Conservation (phyloP, 2,797 vertebrate species). For the Sebastes nivosus region DNA sequence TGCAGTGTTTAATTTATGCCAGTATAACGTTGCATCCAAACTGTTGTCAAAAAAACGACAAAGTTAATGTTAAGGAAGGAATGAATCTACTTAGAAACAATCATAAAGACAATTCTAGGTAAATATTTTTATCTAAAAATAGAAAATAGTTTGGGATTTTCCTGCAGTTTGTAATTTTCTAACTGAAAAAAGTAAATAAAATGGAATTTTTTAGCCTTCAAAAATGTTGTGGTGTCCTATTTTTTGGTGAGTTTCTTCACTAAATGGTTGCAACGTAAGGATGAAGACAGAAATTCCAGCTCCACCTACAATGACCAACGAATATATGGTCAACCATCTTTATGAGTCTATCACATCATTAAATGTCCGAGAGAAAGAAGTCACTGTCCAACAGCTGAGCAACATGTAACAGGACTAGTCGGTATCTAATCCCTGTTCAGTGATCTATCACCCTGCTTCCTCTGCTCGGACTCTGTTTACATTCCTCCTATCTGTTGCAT, state of each 20-base stretch:
- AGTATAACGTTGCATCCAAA: not conserved
- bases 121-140: not conserved
- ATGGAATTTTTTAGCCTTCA: not conserved
- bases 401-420: not conserved
- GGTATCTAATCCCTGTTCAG: slow-evolving; percentile 18
- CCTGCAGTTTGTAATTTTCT: not conserved
- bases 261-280: not conserved
- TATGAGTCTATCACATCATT: not conserved
- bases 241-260: not conserved
- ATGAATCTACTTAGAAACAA: not conserved
- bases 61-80: not conserved
- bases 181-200: not conserved
- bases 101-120: not conserved
- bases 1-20: not conserved
- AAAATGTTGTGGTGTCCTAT: not conserved
- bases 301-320: not conserved
- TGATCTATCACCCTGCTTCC: slow-evolving; percentile 53
- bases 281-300: not conserved
- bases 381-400: not conserved
- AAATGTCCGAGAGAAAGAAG: not conserved
- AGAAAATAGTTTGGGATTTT: not conserved
- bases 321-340: not conserved
- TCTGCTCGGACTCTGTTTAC: slow-evolving; percentile 57
- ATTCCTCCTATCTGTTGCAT: slow-evolving; percentile 67
- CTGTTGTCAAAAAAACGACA: not conserved